Evolutionary conservation across 2,797 vertebrate genomes (phyloP).

Genomic region (Astyanax mexicanus): DNA sequence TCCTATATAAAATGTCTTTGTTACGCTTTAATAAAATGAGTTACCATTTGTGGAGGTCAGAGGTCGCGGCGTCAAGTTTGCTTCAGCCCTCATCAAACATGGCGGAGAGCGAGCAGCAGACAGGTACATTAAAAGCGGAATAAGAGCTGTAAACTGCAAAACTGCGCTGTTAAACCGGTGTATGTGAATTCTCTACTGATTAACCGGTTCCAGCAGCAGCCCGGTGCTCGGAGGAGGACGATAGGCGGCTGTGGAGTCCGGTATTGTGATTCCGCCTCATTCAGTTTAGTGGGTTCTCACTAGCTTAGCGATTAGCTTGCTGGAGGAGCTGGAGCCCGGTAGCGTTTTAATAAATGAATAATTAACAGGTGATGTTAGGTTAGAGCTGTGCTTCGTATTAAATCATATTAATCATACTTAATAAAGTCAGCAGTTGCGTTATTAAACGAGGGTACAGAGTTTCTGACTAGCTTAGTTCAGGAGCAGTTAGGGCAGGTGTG

Average conservation of each 20-base stretch:
- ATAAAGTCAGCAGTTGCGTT: no score
- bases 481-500: no score
- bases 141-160: not conserved
- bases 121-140: slow-evolving; percentile 62
- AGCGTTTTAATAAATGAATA: no score
- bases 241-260: not conserved
- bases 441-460: no score
- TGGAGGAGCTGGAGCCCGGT: not conserved
- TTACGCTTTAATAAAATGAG: no score
- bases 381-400: no score
- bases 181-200: not conserved
- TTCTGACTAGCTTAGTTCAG: no score
- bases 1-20: no score
- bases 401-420: no score
- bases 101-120: slow-evolving; percentile 76
- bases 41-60: slow-evolving; percentile 45
- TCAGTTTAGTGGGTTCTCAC: not conserved
- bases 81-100: slow-evolving; percentile 63
- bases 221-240: not conserved
- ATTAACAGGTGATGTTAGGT: not conserved
- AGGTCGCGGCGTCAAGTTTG: slow-evolving; percentile 42
- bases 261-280: not conserved
- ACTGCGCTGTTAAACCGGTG: not conserved
- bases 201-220: not conserved
- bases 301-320: slow-evolving; percentile 6